Evolutionary conservation across 2,113 vertebrate genomes (phyloP).

Genomic region (Donacobius atricapilla): DNA sequence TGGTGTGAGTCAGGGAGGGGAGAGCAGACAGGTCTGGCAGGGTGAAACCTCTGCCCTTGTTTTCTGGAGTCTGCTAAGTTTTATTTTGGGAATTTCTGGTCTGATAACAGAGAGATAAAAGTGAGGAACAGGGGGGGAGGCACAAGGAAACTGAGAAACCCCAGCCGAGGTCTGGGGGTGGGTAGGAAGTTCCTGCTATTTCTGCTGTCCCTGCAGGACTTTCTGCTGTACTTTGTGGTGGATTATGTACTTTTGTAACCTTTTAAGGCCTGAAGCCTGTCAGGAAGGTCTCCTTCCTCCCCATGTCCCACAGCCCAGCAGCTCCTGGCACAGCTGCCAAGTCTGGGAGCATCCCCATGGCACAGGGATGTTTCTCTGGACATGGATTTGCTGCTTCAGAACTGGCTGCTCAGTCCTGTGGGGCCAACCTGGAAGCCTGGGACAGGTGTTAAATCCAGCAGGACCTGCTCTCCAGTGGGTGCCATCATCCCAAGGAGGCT

Average conservation of each 20-base stretch:
- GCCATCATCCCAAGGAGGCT: background rate
- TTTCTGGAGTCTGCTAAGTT: background rate
- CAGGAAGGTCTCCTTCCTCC: background rate
- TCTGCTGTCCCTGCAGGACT: background rate
- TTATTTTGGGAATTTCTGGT: background rate
- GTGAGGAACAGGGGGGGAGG: background rate
- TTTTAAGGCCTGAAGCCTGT: background rate
- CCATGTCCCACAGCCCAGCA: background rate
- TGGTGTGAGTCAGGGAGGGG: background rate
- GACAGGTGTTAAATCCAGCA: background rate
- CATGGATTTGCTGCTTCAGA: background rate
- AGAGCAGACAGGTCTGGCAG: background rate
- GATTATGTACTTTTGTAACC: background rate
- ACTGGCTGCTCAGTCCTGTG: background rate
- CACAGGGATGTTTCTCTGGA: background rate
- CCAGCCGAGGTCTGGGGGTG: accelerated
- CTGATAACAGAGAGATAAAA: background rate
- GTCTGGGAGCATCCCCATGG: background rate
- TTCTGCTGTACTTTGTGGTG: background rate
- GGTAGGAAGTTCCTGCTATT: background rate
- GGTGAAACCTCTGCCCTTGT: background rate
- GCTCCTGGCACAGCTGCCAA: accelerated
- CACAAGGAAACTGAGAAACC: background rate
- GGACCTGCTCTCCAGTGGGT: background rate
- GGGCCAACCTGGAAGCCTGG: background rate